Conservation (phyloP, 2,113 vertebrate species). For the Aspiorhynchus laticeps region DNA sequence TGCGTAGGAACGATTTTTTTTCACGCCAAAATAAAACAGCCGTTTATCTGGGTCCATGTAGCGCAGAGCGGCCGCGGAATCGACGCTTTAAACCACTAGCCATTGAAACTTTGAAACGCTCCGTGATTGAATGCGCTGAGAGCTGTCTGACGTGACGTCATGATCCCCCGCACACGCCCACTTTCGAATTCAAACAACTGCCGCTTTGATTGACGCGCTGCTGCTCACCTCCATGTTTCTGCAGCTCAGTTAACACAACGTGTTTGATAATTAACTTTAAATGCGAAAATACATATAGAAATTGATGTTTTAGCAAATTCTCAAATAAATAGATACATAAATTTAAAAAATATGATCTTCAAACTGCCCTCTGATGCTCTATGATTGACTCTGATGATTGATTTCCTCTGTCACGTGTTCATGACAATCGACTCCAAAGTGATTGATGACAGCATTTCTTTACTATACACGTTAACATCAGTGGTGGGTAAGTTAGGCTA, state of each 20-base stretch:
- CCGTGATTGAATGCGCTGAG: background rate
- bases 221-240: background rate
- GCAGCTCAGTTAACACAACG: too few relatives aligned
- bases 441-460: background rate
- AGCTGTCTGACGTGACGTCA: constrained; percentile 38
- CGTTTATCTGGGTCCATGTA: background rate
- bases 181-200: constrained; percentile 14
- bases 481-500: too few relatives aligned
- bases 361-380: background rate
- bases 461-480: too few relatives aligned
- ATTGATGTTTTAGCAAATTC: background rate
- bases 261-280: background rate
- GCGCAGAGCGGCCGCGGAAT: background rate
- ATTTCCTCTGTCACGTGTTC: too few relatives aligned
- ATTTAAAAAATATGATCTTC: background rate
- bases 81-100: constrained; percentile 4
- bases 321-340: background rate
- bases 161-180: constrained; percentile 24
- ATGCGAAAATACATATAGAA: background rate
- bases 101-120: constrained; percentile 21
- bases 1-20: constrained; percentile 13
- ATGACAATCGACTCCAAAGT: background rate
- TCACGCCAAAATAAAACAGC: background rate
- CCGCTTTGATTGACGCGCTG: constrained; percentile 25
- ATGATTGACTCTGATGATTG: background rate